Evolutionary conservation across 2,797 vertebrate species (phyloP).

Genomic region (Antennarius maculatus): DNA sequence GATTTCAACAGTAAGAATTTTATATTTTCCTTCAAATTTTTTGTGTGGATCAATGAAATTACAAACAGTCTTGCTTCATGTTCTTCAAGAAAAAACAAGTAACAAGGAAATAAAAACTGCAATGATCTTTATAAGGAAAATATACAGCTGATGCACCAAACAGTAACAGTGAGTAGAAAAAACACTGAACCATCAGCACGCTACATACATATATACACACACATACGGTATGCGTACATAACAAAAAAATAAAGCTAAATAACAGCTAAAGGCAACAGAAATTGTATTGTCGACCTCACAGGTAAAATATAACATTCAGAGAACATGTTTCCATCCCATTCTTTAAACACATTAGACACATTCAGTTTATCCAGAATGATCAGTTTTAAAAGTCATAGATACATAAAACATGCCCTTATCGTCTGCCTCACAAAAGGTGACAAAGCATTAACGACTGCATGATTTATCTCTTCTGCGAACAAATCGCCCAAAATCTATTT

Average conservation of each 20-base stretch:
- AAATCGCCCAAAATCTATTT: constrained; percentile 3
- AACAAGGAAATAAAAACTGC: constrained; percentile 19
- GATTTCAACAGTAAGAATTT: not conserved
- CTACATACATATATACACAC: no score
- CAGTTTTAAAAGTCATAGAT: no score
- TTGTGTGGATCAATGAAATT: constrained; percentile 26
- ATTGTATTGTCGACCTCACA: no score
- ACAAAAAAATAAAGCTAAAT: no score
- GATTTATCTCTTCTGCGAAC: constrained; percentile 19
- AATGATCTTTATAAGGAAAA: constrained; percentile 42
- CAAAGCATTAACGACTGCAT: constrained; percentile 1
- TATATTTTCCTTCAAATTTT: constrained; percentile 16
- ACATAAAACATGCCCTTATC: no score
- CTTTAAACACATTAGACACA: not conserved
- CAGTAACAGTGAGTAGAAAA: constrained; percentile 1
- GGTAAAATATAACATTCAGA: no score
- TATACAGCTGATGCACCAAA: constrained; percentile 1
- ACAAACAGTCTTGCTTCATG: not conserved
- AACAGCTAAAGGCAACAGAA: not conserved
- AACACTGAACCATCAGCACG: not conserved
- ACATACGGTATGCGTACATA: no score
- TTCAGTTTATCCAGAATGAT: constrained; percentile 14
- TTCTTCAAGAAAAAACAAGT: constrained; percentile 3
- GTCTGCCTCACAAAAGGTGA: not conserved
- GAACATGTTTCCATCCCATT: no score